These are phyloP conservation scores for Trachythela sp. DNA, from an alignment of 64 coral and sea anemone species.

Conservation along the genomic window DNA sequence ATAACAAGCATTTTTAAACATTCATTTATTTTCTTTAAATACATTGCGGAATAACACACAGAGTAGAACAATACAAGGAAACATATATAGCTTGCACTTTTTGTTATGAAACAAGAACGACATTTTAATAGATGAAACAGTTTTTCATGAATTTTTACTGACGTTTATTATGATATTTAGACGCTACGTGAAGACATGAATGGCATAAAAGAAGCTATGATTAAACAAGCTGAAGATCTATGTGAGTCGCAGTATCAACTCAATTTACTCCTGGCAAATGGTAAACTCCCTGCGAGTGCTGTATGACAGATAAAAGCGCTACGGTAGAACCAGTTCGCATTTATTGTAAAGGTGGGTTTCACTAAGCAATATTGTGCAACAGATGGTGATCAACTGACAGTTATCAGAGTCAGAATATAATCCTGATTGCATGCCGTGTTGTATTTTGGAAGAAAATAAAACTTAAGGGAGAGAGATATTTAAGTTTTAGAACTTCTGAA, in stretches of 20 bases:
- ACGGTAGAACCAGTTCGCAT: no score
- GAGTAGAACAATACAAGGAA: no score
- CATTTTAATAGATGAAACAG: not conserved
- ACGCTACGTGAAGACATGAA: not conserved
- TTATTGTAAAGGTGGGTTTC: no score
- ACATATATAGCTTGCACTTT: not conserved
- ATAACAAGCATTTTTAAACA: not conserved
- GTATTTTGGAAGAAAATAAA: no score
- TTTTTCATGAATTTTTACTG: not conserved
- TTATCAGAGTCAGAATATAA: not conserved
- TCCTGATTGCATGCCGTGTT: no score
- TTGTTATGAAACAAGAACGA: not conserved
- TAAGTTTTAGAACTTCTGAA: no score
- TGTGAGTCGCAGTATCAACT: conserved; percentile 19
- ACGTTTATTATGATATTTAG: not conserved
- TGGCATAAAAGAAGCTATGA: not conserved
- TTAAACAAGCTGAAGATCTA: conserved; percentile 12
- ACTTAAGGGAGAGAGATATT: no score
- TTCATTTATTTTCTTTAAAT: no score
- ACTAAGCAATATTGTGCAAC: not conserved
- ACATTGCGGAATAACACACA: no score
- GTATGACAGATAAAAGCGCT: not conserved
- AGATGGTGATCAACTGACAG: not conserved
- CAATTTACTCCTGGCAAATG: not conserved
- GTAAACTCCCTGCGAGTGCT: not conserved